Evolutionary conservation across 2,888 invertebrate species (phyloP), one percentile per base, ranked within the genome.

Genomic region (Cyclophora punctaria): DNA sequence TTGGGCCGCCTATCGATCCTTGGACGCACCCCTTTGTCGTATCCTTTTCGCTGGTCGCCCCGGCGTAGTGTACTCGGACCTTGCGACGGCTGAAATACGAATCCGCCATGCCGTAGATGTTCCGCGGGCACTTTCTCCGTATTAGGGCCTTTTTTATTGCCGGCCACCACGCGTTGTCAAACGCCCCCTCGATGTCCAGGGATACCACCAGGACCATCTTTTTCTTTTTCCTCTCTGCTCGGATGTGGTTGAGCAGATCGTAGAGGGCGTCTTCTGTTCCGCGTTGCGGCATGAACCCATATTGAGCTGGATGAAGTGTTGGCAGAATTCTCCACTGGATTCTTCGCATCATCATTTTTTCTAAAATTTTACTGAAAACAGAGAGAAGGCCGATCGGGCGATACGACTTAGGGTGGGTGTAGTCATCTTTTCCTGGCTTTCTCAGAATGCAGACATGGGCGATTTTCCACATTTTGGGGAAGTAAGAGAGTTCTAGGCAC

Each of bases 321-420:
- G 42, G 45, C 42, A 41, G 2, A 7, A 45, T 6, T 34, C 50
- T 46, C 43, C 35, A 35, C 7, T 41, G 34, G 3, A 46, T 4
- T 0, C 49, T 20, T 0, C 3, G 4, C 2, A 49, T 7, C 0
- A 49, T 0, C 42, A 49, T 35, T 37, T 49, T 49, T 5, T 49
- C 49, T 3, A 55, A 20, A 0, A 60, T 41, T 43, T 59, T 54
- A 6, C 56, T 58, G 1, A 65, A 41, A 0, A 64, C 51, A 0
- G 60, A 52, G 44, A 66, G 48, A 0, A 63, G 51, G 0, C 63
- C 63, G 2, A 64, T 61, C 0, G 59, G 60, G 41, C 59, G 43
- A 7, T 56, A 59, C 0, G 57, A 51, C 44, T 58, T 63, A 7
- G 59, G 57, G 7, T 35, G 41, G 3, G 55, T 43, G 52, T 64